Evolutionary conservation across 2,888 invertebrate genomes (phyloP), one percentile per base, ranked within the genome.

Genomic region (Thereva nobilitata): DNA sequence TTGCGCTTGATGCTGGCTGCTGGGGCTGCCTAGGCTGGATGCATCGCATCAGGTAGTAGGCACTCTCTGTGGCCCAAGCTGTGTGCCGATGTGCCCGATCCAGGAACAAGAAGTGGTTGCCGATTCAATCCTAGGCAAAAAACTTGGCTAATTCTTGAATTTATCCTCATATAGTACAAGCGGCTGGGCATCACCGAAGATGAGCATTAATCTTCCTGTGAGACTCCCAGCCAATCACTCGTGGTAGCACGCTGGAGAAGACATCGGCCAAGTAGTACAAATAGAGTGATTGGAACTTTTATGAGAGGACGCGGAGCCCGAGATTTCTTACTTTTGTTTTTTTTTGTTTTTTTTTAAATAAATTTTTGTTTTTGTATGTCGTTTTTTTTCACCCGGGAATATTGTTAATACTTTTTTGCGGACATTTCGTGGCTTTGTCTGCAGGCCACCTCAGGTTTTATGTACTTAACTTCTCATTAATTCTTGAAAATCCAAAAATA

Each of bases 401-500:
- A 53, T 53, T 53, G 59, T 47, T 59, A 59, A 59, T 59, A 49
- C 47, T 45, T 59, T 59, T 59, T 59, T 59, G 47, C 45, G 10
- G 49, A 47, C 59, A 59, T 12, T 49, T 47, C 38, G 23, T 23
- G 23, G 23, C 40, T 64, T 54, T 64, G 37, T 55, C 44, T 53
- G 42, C 35, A 47, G 64, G 55, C 64, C 64, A 64, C 64, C 64
- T 55, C 44, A 37, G 42, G 35, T 44, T 64, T 53, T 64, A 64
- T 64, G 45, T 45, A 66, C 35, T 67, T 64, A 66, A 66, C 47
- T 70, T 66, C 66, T 64, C 54, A 68, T 70, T 70, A 70, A 68
- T 56, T 69, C 66, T 53, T 41, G 52, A 47, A 66, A 70, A 66
- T 57, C 64, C 56, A 41, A 66, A 66, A 56, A 67, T 67, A 69